These are phyloP conservation scores for Caenorhabditis imperialis DNA, from an alignment of 2,888 invertebrate species.

Conservation along the genomic window DNA sequence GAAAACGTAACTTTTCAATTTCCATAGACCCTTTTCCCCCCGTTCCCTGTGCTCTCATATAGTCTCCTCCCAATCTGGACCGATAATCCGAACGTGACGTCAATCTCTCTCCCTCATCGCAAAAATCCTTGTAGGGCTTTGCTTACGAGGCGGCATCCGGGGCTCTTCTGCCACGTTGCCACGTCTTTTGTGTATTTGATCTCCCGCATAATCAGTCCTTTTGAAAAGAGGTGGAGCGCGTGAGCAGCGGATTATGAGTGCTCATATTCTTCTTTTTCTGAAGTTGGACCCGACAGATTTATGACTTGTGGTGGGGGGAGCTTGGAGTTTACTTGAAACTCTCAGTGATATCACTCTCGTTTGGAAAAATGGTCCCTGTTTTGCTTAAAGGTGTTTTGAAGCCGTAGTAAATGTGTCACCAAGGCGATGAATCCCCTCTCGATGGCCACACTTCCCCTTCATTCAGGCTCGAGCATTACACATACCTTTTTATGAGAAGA, in stretches of 20 bases:
- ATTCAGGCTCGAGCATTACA: too few species aligned
- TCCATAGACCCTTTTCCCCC: too few species aligned
- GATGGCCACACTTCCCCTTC: too few species aligned
- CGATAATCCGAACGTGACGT: constrained; percentile 47
- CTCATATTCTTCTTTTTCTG: too few species aligned
- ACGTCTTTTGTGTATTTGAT: background rate
- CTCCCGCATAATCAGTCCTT: background rate
- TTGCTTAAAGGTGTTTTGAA: background rate
- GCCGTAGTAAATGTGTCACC: background rate
- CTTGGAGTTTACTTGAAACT: too few species aligned
- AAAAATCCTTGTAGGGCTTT: constrained; percentile 39
- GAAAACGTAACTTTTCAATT: too few species aligned
- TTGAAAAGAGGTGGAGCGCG: background rate
- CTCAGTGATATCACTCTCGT: too few species aligned
- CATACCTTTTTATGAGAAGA: too few species aligned
- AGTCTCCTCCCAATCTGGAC: background rate
- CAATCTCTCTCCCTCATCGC: constrained; percentile 20
- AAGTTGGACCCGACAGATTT: too few species aligned
- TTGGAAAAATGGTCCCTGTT: too few species aligned
- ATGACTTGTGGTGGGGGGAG: too few species aligned
- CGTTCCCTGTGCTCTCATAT: constrained; percentile 2
- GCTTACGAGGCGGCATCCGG: background rate
- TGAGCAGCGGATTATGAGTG: background rate
- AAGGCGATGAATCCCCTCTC: constrained; percentile 1
- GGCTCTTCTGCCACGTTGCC: background rate